Evolutionary conservation across 2,797 vertebrate species (phyloP), one percentile per base, ranked within the genome.

Genomic region (Lagocephalus sceleratus): DNA sequence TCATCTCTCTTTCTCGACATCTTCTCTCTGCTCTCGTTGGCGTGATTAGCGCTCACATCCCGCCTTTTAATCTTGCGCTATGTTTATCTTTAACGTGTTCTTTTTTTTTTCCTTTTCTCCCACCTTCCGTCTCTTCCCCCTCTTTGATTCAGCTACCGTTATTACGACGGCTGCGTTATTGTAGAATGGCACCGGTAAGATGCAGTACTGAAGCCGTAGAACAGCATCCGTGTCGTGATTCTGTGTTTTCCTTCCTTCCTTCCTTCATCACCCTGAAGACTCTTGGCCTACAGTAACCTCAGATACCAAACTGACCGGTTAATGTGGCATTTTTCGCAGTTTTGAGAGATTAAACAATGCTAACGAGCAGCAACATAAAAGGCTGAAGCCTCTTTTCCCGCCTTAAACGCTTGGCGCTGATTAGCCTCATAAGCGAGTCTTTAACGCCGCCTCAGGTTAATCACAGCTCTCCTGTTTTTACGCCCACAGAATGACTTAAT

Each of bases 171-270:
- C 79, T 90, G 81, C 72, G 35, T 91, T 86, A 78, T 84, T 81
- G 85, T 89, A 83, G 87, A 90, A 68, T 87, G 80, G 85, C 86
- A 84, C 84, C 85, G 83, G 84, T 89, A 91, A 90, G 85, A 86
- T 55, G 68, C 76, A 71, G 64, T 76, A 55, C 55, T 62, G 59
- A 71, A 68, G 63, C 43, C 56, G 51, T 74, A 58, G 76, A 71
- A 50, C 72, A 68, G 60, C 76, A 69, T 75, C 75, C 68, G 75
- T 86, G 85, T 76, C 68, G 80, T 86, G 68, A 70, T 82, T 73
- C 11, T 66, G 83, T 83, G 70, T 44, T 32, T 57, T 29, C 17
- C 6, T 9, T 22, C 47, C 21, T 10, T 21, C 35, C 39, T 15
- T 10, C 50, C 54, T n/a, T 17, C 32, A 19, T 60, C 51, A 20